Evolutionary conservation across 2,797 vertebrate species (phyloP).

Genomic region (Antennarius maculatus): DNA sequence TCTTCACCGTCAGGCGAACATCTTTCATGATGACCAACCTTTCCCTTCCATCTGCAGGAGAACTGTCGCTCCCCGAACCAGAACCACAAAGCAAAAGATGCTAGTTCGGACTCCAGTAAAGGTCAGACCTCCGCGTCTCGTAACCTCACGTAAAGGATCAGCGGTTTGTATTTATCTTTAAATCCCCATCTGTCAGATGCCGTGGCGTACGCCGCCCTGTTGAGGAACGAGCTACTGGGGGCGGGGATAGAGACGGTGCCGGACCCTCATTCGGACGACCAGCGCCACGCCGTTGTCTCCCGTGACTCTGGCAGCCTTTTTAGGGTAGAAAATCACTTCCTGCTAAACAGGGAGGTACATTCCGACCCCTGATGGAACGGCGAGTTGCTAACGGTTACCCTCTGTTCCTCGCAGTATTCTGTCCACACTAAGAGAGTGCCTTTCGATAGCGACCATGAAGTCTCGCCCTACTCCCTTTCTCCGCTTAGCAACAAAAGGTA

Average conservation of each 20-base stretch:
- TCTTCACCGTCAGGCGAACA: not conserved
- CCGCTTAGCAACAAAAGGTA: conserved; percentile 89
- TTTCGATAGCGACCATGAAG: conserved; percentile 81
- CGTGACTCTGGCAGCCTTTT: conserved; percentile 82
- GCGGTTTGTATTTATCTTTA: not conserved
- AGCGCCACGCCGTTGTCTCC: conserved; percentile 72
- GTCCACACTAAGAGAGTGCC: conserved; percentile 85
- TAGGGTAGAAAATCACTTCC: conserved; percentile 68
- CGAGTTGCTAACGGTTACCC: not conserved
- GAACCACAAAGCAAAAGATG: conserved; percentile 83
- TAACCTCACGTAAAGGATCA: not conserved
- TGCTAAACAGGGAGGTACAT: no score
- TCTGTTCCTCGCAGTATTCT: conserved; percentile 76
- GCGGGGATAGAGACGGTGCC: conserved; percentile 82
- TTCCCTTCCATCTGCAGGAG: conserved; percentile 69
- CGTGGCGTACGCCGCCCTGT: conserved; percentile 83
- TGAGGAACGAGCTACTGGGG: conserved; percentile 86
- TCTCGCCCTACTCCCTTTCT: conserved; percentile 86
- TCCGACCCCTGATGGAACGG: no score
- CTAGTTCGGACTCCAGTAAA: conserved; percentile 83
- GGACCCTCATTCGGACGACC: conserved; percentile 82
- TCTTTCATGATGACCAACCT: no score
- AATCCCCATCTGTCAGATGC: conserved; percentile 67
- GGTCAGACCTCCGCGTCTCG: conserved; percentile 55
- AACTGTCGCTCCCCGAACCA: conserved; percentile 84